phyloP scores from a whole-genome alignment of 2,888 invertebrate genomes.

The Agriopis leucophaearia region DNA sequence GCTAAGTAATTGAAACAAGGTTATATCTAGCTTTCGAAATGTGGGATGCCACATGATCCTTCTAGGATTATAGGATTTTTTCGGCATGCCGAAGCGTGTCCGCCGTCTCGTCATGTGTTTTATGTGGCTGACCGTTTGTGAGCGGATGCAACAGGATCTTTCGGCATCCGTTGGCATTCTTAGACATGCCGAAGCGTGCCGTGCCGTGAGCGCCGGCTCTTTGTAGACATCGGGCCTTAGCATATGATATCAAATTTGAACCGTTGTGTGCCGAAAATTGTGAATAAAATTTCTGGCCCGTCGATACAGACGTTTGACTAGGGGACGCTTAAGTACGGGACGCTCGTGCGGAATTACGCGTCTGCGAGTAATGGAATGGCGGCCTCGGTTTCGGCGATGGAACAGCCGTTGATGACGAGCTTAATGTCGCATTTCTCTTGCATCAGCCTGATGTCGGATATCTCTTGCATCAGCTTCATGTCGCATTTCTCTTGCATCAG shows the following conservation, averaged over 20 bases:
- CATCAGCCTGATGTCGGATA: constrained; percentile 57
- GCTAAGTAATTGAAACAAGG: too few species aligned
- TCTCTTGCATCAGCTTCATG: constrained; percentile 56
- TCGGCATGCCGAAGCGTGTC: too few species aligned
- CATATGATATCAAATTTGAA: not conserved
- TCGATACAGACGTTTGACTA: constrained; percentile 22
- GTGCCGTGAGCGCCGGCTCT: too few species aligned
- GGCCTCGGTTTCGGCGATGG: constrained; percentile 68
- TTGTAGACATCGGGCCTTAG: not conserved
- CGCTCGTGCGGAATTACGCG: constrained; percentile 50
- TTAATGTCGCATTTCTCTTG: constrained; percentile 67
- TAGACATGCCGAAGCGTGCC: too few species aligned
- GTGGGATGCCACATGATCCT: too few species aligned
- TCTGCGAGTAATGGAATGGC: constrained; percentile 77
- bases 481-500: constrained; percentile 44
- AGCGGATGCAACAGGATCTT: too few species aligned
- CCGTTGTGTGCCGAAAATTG: not conserved
- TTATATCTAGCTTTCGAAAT: too few species aligned
- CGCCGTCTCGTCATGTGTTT: too few species aligned
- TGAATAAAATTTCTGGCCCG: constrained; percentile 5
- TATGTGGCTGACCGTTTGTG: too few species aligned
- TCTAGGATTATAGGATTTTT: too few species aligned
- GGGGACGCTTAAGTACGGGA: constrained; percentile 23
- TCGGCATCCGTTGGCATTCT: too few species aligned
- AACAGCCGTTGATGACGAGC: constrained; percentile 75